A percentile compares a stretch with the other conserved stretches of the same genome.
Conservation (phyloP, 2,797 vertebrate genomes). For the Octomys mimax region DNA sequence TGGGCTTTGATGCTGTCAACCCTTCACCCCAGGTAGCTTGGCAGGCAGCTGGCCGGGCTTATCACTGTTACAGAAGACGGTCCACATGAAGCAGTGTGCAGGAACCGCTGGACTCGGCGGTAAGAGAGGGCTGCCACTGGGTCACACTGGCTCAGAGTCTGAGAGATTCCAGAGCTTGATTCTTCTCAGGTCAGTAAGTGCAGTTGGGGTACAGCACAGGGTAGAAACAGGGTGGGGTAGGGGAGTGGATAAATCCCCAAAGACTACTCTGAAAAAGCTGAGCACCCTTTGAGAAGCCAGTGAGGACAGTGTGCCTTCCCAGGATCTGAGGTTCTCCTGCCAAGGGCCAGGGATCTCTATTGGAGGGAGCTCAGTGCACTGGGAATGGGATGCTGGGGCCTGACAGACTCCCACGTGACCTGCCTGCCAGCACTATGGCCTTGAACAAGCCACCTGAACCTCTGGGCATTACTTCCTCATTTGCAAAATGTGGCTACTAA, state of each 20-base stretch:
- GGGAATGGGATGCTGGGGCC: not conserved
- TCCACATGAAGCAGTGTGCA: slow-evolving; percentile 52
- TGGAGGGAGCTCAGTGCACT: not conserved
- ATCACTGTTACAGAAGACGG: slow-evolving; percentile 78
- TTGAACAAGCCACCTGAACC: not conserved
- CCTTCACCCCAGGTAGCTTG: slow-evolving; percentile 53
- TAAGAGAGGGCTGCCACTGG: not conserved
- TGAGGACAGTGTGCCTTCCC: not conserved
- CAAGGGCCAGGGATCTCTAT: not conserved
- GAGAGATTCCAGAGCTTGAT: not conserved
- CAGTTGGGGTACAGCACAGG: not conserved
- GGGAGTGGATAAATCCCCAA: not conserved
- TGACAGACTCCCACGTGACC: not conserved
- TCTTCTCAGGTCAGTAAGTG: not conserved
- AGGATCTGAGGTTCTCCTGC: not conserved
- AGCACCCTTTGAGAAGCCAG: not conserved
- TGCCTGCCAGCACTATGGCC: not conserved
- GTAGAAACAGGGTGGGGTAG: not conserved
- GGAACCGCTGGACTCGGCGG: not conserved
- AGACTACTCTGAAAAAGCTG: not conserved
- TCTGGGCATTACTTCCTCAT: slow-evolving; percentile 51
- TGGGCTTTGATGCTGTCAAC: slow-evolving; percentile 74
- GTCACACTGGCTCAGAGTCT: not conserved
- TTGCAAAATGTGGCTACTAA: slow-evolving; percentile 12
- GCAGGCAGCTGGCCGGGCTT: slow-evolving; percentile 69